These are phyloP conservation scores for Diarsia rubi DNA, from an alignment of 2,888 invertebrate genomes.

Conservation along the genomic window DNA sequence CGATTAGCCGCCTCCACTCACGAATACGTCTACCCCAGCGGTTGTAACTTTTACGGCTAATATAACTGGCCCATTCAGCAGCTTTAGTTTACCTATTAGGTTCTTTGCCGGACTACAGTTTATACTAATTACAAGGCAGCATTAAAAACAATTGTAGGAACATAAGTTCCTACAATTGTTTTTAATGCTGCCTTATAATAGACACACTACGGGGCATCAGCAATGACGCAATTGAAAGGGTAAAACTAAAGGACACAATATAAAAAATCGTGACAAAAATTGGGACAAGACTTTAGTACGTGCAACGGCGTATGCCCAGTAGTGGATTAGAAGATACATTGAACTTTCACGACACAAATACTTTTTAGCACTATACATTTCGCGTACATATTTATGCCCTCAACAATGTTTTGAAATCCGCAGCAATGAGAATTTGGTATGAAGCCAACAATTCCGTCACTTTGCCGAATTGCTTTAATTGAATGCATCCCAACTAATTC, in stretches of 20 bases:
- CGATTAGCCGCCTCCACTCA: no score
- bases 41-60: no score
- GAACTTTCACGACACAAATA: conserved; percentile 31
- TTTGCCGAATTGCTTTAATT: conserved; percentile 40
- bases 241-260: background rate
- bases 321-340: conserved; percentile 2
- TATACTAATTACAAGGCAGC: background rate
- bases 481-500: conserved; percentile 51
- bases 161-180: no score
- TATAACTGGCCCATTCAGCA: no score
- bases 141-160: background rate
- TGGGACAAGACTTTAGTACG: background rate
- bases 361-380: conserved; percentile 1
- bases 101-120: background rate
- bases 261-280: background rate
- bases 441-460: conserved; percentile 44
- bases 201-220: background rate
- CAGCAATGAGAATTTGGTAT: conserved; percentile 50
- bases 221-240: background rate
- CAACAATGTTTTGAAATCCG: conserved; percentile 40
- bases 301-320: background rate
- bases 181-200: no score
- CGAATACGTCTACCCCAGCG: no score
- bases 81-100: no score
- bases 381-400: conserved; percentile 17